Evolutionary conservation across 2,113 vertebrate genomes (phyloP), one percentile per base, ranked within the genome.

Genomic region (Stigmatopora argus): DNA sequence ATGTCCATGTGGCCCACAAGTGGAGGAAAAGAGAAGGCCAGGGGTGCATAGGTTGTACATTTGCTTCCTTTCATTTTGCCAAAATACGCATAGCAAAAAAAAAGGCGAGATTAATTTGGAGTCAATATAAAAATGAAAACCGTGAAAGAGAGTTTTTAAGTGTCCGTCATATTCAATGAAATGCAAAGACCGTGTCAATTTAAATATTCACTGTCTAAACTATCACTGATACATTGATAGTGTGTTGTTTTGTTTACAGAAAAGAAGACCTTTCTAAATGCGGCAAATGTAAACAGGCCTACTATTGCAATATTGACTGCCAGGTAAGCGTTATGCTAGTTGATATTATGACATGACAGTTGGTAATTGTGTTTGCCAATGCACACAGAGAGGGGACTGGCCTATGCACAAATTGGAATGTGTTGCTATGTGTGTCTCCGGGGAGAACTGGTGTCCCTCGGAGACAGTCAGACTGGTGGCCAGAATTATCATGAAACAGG

Each of bases 391-490:
- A 90, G 92, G 91, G 64, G 97, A 98, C 69, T 99, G 97, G 97
- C 87, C 94, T 14, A 92, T 97, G 93, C 97, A 99, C 85, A 98
- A 95, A 82, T 78, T 96, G 51, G 97, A 99, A 70, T 99, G 97
- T 80, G 90, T 94, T 2, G 90, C 96, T 38, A 97, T 98, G 94
- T 94, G 94, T 12, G 31, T 92, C 66, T 93, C 94, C 9, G 95
- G 96, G 60, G 92, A 97, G 71, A 95, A 92, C 86, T 99, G 97
- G 97, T 94, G 91, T 77, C 97, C 97, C 11, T 97, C 96, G 0
- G 97, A 99, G 90, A 98, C 94, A 0, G 97, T 98, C 62, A 90
- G 96, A 74, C 91, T 99, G 13, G 93, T 96, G 0, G 96, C 96
- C 5, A 93, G 96, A 88, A 92, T 98, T 69, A 88, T 99, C 78